These are phyloP conservation scores for Branchinecta lynchi DNA, from an alignment of 1,140 invertebrate genomes.

Conservation along the genomic window DNA sequence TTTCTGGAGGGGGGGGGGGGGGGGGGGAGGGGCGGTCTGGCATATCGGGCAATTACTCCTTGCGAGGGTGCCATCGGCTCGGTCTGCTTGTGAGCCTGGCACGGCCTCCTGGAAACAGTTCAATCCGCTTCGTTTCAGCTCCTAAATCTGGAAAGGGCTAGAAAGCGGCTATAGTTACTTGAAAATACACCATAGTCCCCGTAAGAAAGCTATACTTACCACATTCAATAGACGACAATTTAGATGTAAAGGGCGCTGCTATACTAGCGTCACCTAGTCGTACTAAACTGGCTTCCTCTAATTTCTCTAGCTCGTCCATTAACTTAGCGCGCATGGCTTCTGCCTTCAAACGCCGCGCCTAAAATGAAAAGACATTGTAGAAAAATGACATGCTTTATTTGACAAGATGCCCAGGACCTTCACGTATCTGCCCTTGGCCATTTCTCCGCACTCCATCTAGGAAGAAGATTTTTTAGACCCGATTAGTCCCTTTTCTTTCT, in stretches of 20 bases:
- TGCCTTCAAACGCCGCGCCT: constrained; percentile 10
- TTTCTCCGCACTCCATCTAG: too few relatives aligned
- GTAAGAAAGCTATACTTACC: constrained; percentile 43
- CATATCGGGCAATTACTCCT: too few relatives aligned
- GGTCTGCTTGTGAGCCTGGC: neutral
- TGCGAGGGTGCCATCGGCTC: too few relatives aligned
- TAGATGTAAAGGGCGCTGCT: constrained; percentile 96
- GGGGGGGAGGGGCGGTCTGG: too few relatives aligned
- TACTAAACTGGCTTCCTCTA: constrained; percentile 71
- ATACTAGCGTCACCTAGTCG: constrained; percentile 96
- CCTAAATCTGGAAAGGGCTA: constrained; percentile 13
- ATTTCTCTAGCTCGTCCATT: constrained; percentile 79
- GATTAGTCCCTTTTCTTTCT: too few relatives aligned
- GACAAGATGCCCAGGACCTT: too few relatives aligned
- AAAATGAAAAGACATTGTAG: neutral
- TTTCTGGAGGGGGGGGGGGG: too few relatives aligned
- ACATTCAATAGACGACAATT: constrained; percentile 88
- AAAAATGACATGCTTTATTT: too few relatives aligned
- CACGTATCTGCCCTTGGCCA: too few relatives aligned
- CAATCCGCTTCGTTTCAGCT: neutral
- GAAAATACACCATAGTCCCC: too few relatives aligned
- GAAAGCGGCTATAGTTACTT: neutral
- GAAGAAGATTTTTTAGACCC: too few relatives aligned
- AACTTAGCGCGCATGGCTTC: constrained; percentile 45
- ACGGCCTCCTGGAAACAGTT: constrained; percentile 10